Evolutionary conservation across 2,888 invertebrate genomes (phyloP).

Genomic region (Oligia fasciuncula): DNA sequence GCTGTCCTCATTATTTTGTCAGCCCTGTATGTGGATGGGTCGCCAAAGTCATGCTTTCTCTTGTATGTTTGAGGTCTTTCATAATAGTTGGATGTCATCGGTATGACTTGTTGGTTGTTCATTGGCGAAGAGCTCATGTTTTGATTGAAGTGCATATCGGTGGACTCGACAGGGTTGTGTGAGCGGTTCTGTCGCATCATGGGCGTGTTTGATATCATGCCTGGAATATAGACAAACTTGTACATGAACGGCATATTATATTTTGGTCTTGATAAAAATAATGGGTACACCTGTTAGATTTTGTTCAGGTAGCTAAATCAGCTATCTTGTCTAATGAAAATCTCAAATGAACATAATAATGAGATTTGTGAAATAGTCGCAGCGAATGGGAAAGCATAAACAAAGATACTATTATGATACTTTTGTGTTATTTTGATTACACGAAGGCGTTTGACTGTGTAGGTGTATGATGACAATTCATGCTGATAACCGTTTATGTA

Average conservation of each 20-base stretch:
- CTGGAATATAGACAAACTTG: conserved; percentile 72
- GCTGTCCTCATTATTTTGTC: conserved; percentile 86
- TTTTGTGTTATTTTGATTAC: background rate
- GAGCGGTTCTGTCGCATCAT: conserved; percentile 81
- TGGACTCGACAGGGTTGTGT: conserved; percentile 83
- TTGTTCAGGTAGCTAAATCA: background rate
- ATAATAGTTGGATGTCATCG: conserved; percentile 82
- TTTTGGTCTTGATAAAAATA: background rate
- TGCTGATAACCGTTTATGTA: background rate
- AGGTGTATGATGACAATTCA: background rate
- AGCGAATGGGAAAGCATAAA: background rate
- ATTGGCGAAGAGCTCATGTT: conserved; percentile 74
- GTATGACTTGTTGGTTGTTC: conserved; percentile 78
- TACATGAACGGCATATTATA: background rate
- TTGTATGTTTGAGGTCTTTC: conserved; percentile 82
- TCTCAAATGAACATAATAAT: background rate
- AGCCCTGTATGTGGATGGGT: conserved; percentile 81
- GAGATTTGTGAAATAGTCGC: background rate
- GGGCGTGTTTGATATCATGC: conserved; percentile 81
- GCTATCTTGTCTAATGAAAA: background rate
- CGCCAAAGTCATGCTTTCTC: conserved; percentile 85
- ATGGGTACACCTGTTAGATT: background rate
- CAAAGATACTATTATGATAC: background rate
- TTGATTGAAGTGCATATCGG: conserved; percentile 83
- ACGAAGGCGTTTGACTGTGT: background rate